A percentile compares a stretch with the other conserved stretches of the same genome.
Conservation (phyloP, 2,888 invertebrate species). For the Augiades crinisus region DNA sequence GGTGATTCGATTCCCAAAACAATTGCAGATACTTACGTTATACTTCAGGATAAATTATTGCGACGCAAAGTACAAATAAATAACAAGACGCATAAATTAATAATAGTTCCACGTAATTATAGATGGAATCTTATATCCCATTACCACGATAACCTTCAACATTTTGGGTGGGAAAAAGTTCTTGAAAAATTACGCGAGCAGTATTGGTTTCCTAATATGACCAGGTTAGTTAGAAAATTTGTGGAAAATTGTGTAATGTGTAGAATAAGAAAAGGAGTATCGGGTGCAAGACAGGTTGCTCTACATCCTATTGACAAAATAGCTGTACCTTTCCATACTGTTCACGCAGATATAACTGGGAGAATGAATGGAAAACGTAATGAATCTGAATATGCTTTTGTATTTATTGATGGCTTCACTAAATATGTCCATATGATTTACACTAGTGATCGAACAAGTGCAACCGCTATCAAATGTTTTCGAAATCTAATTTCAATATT, state of each 20-base stretch:
- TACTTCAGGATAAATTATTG: slow-evolving; percentile 25
- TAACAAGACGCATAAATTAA: slow-evolving; percentile 22
- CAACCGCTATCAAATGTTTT: slow-evolving; percentile 27
- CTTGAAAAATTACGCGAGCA: slow-evolving; percentile 29
- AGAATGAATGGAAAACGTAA: slow-evolving; percentile 28
- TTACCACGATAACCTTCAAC: slow-evolving; percentile 18
- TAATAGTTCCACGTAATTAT: slow-evolving; percentile 23
- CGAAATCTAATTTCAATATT: slow-evolving; percentile 24
- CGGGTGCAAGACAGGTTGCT: slow-evolving; percentile 22
- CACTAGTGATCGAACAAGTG: slow-evolving; percentile 22
- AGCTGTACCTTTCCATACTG: slow-evolving; percentile 28
- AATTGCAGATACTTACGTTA: slow-evolving; percentile 20
- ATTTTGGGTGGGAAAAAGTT: slow-evolving; percentile 28
- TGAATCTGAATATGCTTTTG: slow-evolving; percentile 28
- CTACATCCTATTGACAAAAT: slow-evolving; percentile 31
- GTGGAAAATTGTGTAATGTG: slow-evolving; percentile 23
- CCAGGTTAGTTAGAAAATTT: slow-evolving; percentile 24
- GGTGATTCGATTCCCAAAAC: slow-evolving; percentile 21
- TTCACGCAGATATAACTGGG: slow-evolving; percentile 30
- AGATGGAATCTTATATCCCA: slow-evolving; percentile 20
- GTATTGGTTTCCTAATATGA: slow-evolving; percentile 33
- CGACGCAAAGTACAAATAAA: slow-evolving; percentile 29
- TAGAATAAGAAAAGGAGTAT: slow-evolving; percentile 23
- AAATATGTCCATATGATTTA: slow-evolving; percentile 29
- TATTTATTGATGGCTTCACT: slow-evolving; percentile 26